Percentiles rank a stretch among this genome's conserved stretches.
phyloP scores from a whole-genome alignment of 1,140 invertebrate species.

The Maniola jurtina region DNA sequence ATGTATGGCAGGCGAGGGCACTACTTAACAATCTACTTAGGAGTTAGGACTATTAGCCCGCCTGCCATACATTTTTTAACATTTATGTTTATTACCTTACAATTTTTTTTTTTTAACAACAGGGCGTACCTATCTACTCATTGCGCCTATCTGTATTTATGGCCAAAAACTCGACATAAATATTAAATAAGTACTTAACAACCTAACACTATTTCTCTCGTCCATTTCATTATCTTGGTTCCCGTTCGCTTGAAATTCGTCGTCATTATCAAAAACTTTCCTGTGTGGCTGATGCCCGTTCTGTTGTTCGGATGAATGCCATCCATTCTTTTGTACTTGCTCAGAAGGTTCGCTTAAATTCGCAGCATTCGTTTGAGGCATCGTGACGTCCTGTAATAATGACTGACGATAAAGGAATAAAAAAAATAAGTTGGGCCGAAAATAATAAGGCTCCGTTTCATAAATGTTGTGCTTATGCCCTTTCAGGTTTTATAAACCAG shows the following conservation, averaged over 20 bases:
- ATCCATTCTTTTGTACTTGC: conserved; percentile 14
- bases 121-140: too few species aligned
- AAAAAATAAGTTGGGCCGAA: neutral
- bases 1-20: too few species aligned
- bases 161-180: too few species aligned
- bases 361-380: conserved; percentile 19
- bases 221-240: conserved; percentile 31
- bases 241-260: conserved; percentile 30
- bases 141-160: too few species aligned
- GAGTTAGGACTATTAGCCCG: too few species aligned
- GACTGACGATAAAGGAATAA: conserved; percentile 21
- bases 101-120: too few species aligned
- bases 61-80: too few species aligned
- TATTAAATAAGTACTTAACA: conserved; percentile 19
- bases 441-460: neutral
- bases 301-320: conserved; percentile 26
- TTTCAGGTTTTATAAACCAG: too few species aligned
- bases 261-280: conserved; percentile 45
- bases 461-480: neutral
- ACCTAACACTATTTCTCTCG: conserved; percentile 47
- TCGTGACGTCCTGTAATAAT: conserved; percentile 11
- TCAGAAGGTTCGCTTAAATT: conserved; percentile 19
- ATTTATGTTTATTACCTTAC: too few species aligned
- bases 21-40: too few species aligned
- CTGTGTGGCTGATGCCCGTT: conserved; percentile 47